phyloP scores from a whole-genome alignment of 2,888 invertebrate species.

The Clusia tigrina region DNA sequence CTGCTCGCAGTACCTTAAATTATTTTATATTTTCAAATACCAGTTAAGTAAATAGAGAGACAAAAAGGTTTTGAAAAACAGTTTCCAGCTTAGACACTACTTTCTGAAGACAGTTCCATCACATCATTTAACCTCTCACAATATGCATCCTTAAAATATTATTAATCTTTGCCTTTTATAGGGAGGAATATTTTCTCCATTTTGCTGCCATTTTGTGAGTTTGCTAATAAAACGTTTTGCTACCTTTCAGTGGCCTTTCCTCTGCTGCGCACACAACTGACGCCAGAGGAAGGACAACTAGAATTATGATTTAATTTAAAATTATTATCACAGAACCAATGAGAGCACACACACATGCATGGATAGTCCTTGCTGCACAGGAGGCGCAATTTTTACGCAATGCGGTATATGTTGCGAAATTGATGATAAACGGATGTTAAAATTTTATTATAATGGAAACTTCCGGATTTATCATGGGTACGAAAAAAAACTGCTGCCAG shows the following conservation, averaged over 20 bases:
- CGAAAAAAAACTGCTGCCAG: not conserved
- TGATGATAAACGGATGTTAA: slow-evolving; percentile 57
- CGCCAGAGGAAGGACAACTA: slow-evolving; percentile 24
- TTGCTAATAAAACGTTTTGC: not conserved
- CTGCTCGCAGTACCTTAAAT: no score
- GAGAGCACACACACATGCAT: not conserved
- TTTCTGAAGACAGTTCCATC: no score
- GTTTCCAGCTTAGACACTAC: no score
- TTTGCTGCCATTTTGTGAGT: slow-evolving; percentile 21
- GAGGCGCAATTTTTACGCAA: not conserved
- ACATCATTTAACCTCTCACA: no score
- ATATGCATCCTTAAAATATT: no score
- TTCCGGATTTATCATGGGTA: slow-evolving; percentile 26
- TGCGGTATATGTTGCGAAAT: slow-evolving; percentile 38
- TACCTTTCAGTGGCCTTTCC: not conserved
- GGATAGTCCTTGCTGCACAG: not conserved
- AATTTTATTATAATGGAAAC: slow-evolving; percentile 45
- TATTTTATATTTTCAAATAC: no score
- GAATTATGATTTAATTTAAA: slow-evolving; percentile 37
- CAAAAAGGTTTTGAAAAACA: no score
- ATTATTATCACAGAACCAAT: slow-evolving; percentile 33
- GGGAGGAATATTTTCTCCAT: slow-evolving; percentile 15
- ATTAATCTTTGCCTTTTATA: not conserved
- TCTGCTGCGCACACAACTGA: not conserved
- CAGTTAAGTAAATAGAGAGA: no score